Percentiles rank a stretch among this genome's conserved stretches.
Evolutionary conservation across 2,797 vertebrate genomes (phyloP).

Genomic region (Hozukius guyotensis): DNA sequence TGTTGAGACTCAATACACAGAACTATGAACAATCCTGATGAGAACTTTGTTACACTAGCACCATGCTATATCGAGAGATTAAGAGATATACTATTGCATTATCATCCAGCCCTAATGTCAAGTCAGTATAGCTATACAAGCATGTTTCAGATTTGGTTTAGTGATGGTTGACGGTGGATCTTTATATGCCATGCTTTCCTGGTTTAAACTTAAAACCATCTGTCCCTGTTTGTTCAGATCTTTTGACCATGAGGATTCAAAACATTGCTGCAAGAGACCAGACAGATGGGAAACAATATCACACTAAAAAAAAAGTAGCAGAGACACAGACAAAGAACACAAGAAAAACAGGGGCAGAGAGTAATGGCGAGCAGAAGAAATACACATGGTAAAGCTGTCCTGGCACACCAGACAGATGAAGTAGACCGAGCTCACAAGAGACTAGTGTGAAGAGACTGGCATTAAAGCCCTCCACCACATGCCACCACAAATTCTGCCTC

Average conservation of each 20-base stretch:
- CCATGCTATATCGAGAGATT: background rate
- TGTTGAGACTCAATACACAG: background rate
- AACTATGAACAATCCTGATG: background rate
- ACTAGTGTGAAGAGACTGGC: conserved; percentile 49
- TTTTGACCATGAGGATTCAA: conserved; percentile 10
- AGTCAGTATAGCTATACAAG: background rate
- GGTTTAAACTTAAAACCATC: background rate
- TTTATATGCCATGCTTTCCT: background rate
- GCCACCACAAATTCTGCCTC: conserved; percentile 63
- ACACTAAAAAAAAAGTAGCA: conserved; percentile 10
- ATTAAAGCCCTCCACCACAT: conserved; percentile 57
- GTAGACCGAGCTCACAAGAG: conserved; percentile 40
- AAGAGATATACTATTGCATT: background rate
- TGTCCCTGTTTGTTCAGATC: background rate
- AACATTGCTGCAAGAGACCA: conserved; percentile 4
- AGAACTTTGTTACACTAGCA: background rate
- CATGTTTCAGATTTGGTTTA: background rate
- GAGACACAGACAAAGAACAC: conserved; percentile 3
- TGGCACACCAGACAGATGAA: conserved; percentile 43
- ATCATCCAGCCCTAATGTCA: background rate
- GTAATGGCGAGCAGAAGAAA: conserved; percentile 36
- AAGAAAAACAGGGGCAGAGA: conserved; percentile 13
- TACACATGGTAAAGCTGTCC: conserved; percentile 32
- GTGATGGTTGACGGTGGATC: background rate
- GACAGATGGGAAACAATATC: conserved; percentile 23